Evolutionary conservation across 2,888 invertebrate species (phyloP).

Genomic region (Dasypogon diadema): DNA sequence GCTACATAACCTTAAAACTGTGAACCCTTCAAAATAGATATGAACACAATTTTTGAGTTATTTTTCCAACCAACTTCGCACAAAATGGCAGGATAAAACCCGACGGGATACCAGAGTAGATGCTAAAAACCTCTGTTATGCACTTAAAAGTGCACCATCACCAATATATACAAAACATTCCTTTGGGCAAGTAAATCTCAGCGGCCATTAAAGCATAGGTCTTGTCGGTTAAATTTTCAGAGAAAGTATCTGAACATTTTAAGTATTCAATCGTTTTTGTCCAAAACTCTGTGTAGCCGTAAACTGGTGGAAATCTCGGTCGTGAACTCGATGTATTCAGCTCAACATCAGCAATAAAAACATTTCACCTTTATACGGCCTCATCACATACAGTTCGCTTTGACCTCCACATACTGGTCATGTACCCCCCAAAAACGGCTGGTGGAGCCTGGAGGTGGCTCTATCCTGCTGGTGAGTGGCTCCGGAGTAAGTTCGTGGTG

Average conservation of each 20-base stretch:
- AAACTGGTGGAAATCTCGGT: slow-evolving; percentile 32
- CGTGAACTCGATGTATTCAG: slow-evolving; percentile 7
- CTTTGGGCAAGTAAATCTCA: neutral
- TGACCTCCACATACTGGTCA: slow-evolving; percentile 33
- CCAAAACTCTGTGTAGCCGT: slow-evolving; percentile 26
- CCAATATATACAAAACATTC: neutral
- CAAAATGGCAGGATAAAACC: too few species aligned
- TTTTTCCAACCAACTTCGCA: too few species aligned
- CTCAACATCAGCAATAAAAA: slow-evolving; percentile 35
- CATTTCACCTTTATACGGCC: slow-evolving; percentile 37
- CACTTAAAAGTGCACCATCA: neutral
- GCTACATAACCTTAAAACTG: too few species aligned
- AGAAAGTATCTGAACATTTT: slow-evolving; percentile 17
- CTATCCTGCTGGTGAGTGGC: neutral
- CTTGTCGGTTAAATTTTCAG: neutral
- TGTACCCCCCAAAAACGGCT: neutral
- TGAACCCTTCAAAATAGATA: too few species aligned
- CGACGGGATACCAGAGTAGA: too few species aligned
- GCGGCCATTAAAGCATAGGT: neutral
- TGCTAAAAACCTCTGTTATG: too few species aligned
- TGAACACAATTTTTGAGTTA: too few species aligned
- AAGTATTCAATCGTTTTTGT: slow-evolving; percentile 22
- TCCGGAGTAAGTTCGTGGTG: slow-evolving; percentile 27
- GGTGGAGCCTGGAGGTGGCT: neutral
- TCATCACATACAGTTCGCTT: slow-evolving; percentile 26